Evolutionary conservation across 2,888 invertebrate genomes (phyloP).

Genomic region (Branchipolynoe longqiensis): DNA sequence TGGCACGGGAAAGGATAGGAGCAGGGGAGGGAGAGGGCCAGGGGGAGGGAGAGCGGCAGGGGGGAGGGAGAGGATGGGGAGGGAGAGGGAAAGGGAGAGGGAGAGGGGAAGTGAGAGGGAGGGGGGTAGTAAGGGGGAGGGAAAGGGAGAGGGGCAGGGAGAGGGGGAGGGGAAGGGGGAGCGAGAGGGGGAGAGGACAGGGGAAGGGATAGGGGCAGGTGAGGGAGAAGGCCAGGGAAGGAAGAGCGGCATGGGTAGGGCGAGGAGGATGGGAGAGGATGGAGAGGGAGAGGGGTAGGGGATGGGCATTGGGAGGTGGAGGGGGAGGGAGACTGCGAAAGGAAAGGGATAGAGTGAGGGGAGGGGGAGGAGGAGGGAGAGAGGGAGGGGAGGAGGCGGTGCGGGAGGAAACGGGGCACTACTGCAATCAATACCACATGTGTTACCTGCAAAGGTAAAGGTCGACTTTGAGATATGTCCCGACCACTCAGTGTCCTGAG

Average conservation of each 20-base stretch:
- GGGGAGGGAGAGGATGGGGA: background rate
- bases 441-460: background rate
- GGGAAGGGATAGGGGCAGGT: too few species aligned
- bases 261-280: too few species aligned
- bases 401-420: background rate
- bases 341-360: background rate
- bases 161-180: background rate
- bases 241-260: too few species aligned
- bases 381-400: background rate
- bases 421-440: constrained; percentile 3
- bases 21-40: too few species aligned
- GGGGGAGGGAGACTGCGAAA: background rate
- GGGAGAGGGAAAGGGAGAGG: background rate
- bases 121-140: background rate
- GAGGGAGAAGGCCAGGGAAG: too few species aligned
- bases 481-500: background rate
- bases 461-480: constrained; percentile 37
- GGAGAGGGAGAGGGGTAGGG: background rate
- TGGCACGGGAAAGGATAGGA: too few species aligned
- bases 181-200: too few species aligned
- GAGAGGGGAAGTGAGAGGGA: background rate
- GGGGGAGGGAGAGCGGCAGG: background rate
- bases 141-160: background rate
- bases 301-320: background rate
- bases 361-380: background rate